Evolutionary conservation across 2,113 vertebrate species (phyloP).

Genomic region (Phaetusa simplex): DNA sequence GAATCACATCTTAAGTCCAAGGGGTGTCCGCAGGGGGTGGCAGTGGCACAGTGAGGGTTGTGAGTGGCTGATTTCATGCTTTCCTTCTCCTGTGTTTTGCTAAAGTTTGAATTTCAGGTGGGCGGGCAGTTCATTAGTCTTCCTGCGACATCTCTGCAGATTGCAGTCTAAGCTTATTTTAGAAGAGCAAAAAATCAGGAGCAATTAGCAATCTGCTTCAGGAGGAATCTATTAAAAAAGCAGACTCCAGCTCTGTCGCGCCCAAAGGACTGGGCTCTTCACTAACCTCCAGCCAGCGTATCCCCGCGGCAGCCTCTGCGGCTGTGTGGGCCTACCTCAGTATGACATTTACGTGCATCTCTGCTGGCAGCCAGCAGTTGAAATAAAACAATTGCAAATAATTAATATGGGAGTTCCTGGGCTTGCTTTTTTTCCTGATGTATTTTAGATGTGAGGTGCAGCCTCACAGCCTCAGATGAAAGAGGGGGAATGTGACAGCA

Average conservation of each 20-base stretch:
- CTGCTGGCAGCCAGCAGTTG: not conserved
- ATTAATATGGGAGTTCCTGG: fast-evolving
- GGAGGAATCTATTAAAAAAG: not conserved
- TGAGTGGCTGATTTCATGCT: not conserved
- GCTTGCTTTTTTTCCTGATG: not conserved
- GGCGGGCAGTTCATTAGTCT: not conserved
- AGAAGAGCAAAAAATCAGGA: slow-evolving; percentile 14
- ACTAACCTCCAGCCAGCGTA: fast-evolving
- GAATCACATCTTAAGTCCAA: fast-evolving
- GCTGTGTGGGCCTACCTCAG: fast-evolving
- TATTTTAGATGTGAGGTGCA: fast-evolving
- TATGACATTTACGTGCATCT: fast-evolving
- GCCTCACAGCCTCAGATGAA: not conserved
- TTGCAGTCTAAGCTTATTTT: slow-evolving; percentile 34
- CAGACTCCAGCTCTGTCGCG: not conserved
- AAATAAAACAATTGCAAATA: not conserved
- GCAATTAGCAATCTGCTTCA: slow-evolving; percentile 37
- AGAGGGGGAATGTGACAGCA: not conserved
- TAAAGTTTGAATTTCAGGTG: not conserved
- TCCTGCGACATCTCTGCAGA: not conserved
- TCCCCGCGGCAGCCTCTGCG: fast-evolving
- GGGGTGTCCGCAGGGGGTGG: not conserved
- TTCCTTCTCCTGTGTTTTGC: not conserved
- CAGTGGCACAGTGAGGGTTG: fast-evolving
- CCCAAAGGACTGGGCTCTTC: not conserved